Evolutionary conservation across 2,888 invertebrate genomes (phyloP), one percentile per base, ranked within the genome.

Genomic region (Scelioninae gen. 1): DNA sequence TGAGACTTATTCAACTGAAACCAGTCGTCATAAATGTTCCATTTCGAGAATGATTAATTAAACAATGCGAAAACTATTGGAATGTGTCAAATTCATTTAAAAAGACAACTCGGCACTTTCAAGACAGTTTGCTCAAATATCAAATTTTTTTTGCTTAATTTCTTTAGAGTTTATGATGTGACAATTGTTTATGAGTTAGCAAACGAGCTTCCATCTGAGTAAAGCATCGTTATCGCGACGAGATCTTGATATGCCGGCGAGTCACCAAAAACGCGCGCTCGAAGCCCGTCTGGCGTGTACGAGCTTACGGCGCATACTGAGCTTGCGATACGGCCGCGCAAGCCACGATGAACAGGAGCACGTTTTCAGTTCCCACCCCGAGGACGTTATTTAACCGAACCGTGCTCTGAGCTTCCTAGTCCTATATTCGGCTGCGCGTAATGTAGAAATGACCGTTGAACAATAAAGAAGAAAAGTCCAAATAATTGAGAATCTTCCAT

Each of bases 251-350:
- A n/a, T n/a, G n/a, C n/a, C n/a, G n/a, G n/a, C n/a, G n/a, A n/a
- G n/a, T n/a, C n/a, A 72, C 51, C 38, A 38, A 43, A 43, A 56
- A 63, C 65, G 16, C 53, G 53, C 56, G 66, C 56, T 56, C 13
- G 65, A 79, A 69, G 56, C 13, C 38, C 72, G 82, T 58, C 71
- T 55, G 66, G 49, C 76, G 56, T 47, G 58, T 38, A 60, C 87
- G 88, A 89, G 88, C 87, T 90, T 88, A 88, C 90, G 88, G 89
- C 89, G 89, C 91, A 88, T 88, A 92, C 92, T 92, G 91, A 91
- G 85, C 86, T 80, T 69, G 77, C 80, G 74, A 68, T 62, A 74
- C 75, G 85, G 69, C 56, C 82, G 87, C 86, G 87, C 85, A 86
- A 85, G 87, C 83, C 83, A 68, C 76, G 66, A 78, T 78, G 82